Evolutionary conservation across 2,113 vertebrate species (phyloP).

Genomic region (Ceyx melanurus): DNA sequence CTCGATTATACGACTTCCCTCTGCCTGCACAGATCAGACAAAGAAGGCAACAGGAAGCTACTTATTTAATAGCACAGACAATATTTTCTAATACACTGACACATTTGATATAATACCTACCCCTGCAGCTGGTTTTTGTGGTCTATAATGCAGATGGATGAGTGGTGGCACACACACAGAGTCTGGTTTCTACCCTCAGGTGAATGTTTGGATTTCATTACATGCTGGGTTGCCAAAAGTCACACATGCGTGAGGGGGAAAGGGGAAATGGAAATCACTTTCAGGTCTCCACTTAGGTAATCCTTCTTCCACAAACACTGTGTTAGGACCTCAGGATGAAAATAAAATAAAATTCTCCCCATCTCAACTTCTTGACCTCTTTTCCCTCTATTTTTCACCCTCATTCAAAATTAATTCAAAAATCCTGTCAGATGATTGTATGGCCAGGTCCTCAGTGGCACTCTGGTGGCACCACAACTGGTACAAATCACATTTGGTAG

Average conservation of each 20-base stretch:
- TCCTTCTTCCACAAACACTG: not conserved
- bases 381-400: not conserved
- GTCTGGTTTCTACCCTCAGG: not conserved
- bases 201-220: not conserved
- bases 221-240: not conserved
- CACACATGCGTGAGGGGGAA: not conserved
- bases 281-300: not conserved
- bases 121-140: not conserved
- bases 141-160: not conserved
- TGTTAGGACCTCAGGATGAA: not conserved
- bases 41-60: not conserved
- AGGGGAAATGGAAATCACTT: not conserved
- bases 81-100: not conserved
- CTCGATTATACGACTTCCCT: not conserved
- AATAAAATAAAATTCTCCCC: not conserved
- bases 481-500: not conserved
- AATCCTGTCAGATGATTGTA: not conserved
- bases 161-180: not conserved
- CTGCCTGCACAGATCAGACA: not conserved
- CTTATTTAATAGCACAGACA: not conserved
- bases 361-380: not conserved
- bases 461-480: not conserved
- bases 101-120: not conserved
- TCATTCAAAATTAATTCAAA: not conserved
- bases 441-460: accelerated